Conservation (phyloP, 2,888 invertebrate genomes). For the Heliconius charithonia region DNA sequence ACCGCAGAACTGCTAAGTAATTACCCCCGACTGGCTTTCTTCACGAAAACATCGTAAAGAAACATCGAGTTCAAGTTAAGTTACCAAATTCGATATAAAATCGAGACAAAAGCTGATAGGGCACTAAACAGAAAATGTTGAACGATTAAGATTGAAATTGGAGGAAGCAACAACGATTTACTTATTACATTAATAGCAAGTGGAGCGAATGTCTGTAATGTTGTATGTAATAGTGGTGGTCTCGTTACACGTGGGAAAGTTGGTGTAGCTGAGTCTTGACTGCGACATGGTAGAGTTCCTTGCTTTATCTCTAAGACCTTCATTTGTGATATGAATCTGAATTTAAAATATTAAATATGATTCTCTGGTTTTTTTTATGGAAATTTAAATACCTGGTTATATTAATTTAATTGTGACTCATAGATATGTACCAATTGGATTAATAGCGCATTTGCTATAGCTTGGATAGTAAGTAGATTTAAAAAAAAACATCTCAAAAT, state of each 20-base stretch:
- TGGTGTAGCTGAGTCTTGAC: conserved; percentile 51
- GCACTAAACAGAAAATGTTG: conserved; percentile 70
- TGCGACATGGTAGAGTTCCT: conserved; percentile 75
- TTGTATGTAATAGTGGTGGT: conserved; percentile 77
- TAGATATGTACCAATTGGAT: no score
- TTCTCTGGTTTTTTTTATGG: neutral
- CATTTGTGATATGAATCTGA: conserved; percentile 77
- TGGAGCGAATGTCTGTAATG: conserved; percentile 76
- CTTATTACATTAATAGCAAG: conserved; percentile 77
- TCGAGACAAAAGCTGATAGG: conserved; percentile 42
- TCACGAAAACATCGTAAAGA: conserved; percentile 78
- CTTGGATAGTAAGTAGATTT: no score
- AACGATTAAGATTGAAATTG: conserved; percentile 73
- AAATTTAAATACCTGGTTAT: no score
- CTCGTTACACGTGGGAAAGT: conserved; percentile 82
- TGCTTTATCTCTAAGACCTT: conserved; percentile 72
- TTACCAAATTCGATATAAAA: conserved; percentile 35
- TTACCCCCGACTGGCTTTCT: conserved; percentile 75
- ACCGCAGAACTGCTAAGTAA: conserved; percentile 82
- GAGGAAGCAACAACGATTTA: conserved; percentile 74
- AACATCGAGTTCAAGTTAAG: conserved; percentile 72
- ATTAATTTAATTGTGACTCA: no score
- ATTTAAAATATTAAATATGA: conserved; percentile 49
- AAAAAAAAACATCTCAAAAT: no score
- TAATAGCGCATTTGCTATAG: no score